phyloP scores from a whole-genome alignment of 2,888 invertebrate species.

The Lochmaea crataegi region DNA sequence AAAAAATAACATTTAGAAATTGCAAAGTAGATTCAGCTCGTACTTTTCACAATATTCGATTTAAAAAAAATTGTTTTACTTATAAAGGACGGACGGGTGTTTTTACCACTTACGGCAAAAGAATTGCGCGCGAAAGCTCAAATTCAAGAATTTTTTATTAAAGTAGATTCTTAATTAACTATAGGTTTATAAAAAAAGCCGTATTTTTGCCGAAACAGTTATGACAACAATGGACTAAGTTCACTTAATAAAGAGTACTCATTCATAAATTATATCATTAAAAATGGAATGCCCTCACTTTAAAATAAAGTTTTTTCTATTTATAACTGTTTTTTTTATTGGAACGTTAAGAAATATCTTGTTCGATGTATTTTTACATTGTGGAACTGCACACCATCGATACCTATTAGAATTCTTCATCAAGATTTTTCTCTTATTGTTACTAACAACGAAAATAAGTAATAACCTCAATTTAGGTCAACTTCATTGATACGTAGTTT shows the following conservation, averaged over 20 bases:
- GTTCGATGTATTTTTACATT: too few relatives aligned
- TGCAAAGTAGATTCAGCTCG: neutral
- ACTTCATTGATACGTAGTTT: too few relatives aligned
- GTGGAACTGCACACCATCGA: too few relatives aligned
- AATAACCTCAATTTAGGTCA: too few relatives aligned
- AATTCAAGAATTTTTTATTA: slow-evolving; percentile 37
- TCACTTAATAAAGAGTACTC: slow-evolving; percentile 41
- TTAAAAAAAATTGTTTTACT: slow-evolving; percentile 38
- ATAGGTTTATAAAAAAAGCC: slow-evolving; percentile 50
- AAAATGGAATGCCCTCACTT: neutral
- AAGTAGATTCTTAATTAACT: slow-evolving; percentile 31
- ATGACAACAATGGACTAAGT: slow-evolving; percentile 48
- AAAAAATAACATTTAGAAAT: neutral
- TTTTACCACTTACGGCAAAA: slow-evolving; percentile 30
- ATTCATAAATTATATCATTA: slow-evolving; percentile 16
- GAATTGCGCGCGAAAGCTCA: slow-evolving; percentile 10
- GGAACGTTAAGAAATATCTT: too few relatives aligned
- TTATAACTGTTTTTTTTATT: too few relatives aligned
- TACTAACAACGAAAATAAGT: too few relatives aligned
- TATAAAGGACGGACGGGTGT: slow-evolving; percentile 46
- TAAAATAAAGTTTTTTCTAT: too few relatives aligned
- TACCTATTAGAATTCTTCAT: too few relatives aligned
- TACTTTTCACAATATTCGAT: slow-evolving; percentile 1
- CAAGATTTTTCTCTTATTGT: too few relatives aligned
- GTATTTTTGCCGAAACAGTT: slow-evolving; percentile 60